These are phyloP conservation scores for Ophiodon elongatus DNA, from an alignment of 2,113 vertebrate species.

Conservation along the genomic window DNA sequence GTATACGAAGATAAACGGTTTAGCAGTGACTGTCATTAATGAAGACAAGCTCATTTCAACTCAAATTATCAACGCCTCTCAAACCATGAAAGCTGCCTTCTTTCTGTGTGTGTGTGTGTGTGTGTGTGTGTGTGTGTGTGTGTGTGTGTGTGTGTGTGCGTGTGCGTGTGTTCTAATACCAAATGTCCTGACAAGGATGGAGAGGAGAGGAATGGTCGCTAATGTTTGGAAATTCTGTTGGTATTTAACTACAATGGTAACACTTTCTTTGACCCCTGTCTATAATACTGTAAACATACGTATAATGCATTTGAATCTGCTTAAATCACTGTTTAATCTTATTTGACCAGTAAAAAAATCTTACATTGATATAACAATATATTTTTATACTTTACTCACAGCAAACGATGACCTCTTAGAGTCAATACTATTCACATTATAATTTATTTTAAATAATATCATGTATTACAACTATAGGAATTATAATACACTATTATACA, in stretches of 20 bases:
- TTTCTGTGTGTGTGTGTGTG: conserved; percentile 11
- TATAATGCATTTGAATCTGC: background rate
- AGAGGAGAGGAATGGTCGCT: conserved; percentile 16
- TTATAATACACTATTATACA: background rate
- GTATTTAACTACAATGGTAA: background rate
- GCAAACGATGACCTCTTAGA: background rate
- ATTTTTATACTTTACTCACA: background rate
- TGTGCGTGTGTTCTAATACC: conserved; percentile 21
- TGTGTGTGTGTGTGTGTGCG: conserved; percentile 15
- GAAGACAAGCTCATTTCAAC: conserved; percentile 76
- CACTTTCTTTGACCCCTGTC: background rate
- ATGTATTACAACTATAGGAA: background rate
- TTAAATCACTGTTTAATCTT: background rate
- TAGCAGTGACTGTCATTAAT: conserved; percentile 71
- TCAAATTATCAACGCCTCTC: conserved; percentile 72
- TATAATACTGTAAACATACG: background rate
- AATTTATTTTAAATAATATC: background rate
- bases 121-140: conserved; percentile 2
- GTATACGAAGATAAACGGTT: conserved; percentile 72
- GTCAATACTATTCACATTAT: background rate
- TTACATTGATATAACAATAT: background rate
- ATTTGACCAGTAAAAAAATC: background rate
- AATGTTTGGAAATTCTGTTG: background rate
- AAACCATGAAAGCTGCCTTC: conserved; percentile 57
- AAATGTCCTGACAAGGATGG: conserved; percentile 36